Base-by-base conservation (phyloP, 2,888 invertebrate species). In the Alcis repandata region DNA sequence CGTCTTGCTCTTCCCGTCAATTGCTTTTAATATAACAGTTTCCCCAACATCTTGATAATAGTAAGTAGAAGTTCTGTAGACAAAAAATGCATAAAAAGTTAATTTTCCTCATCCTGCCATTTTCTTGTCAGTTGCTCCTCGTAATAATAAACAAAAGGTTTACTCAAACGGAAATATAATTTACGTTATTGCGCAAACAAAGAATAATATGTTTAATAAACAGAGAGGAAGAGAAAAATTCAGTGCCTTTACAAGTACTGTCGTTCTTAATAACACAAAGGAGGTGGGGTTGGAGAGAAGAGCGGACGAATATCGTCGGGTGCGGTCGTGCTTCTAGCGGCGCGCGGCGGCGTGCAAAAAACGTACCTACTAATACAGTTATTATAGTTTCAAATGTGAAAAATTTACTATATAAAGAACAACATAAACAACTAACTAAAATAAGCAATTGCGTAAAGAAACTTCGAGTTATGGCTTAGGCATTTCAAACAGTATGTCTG, bases 211-310 rank as follows among this genome's bases (percentile, higher is more conserved):
- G 63, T 61, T 60, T 58, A 64, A 48, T 61, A 59, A 61, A 63
- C 63, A 53, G 53, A 62, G 20, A 20, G 36, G 19, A 54, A 63
- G 48, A 46, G 45, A 52, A 57, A 63, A 64, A 68, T 58, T 63
- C 59, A 70, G 72, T 54, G 59, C 62, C 61, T 68, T 60, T 59
- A 61, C 59, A 70, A 66, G 60, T 57, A 46, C 51, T 41, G 41
- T n/a, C 52, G 27, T 48, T 67, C 66, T 67, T 69, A 69, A 62
- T 68, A 64, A 64, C 51, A 69, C 53, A 69, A 68, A 69, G 52
- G 59, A 43, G 61, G 49, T 58, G 38, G 36, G 60, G 53, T 63
- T 64, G 60, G 56, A 70, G 62, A 69, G 6, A 62, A 68, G 66
- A 63, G 67, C 53, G 41, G 56, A 43, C 27, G 41, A 65, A 70